phyloP scores from a whole-genome alignment of 2,113 vertebrate genomes.

The Galbula dea region DNA sequence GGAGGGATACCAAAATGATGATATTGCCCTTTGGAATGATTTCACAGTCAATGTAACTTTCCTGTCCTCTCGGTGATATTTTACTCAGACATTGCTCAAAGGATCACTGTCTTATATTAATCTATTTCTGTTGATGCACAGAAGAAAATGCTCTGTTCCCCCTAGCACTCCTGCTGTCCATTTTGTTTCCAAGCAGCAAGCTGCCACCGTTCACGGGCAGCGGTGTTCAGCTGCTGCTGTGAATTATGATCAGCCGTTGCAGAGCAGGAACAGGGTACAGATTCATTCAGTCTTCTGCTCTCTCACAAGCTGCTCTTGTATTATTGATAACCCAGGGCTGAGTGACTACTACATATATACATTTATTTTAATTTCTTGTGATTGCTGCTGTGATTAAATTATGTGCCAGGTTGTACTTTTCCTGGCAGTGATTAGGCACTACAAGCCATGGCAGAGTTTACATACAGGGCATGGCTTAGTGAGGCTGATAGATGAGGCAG shows the following conservation, averaged over 20 bases:
- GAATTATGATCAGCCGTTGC: not conserved
- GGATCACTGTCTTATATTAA: conserved; percentile 50
- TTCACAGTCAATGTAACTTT: conserved; percentile 47
- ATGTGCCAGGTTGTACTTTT: not conserved
- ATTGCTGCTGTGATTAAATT: conserved; percentile 34
- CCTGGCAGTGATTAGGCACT: not conserved
- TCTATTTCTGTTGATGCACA: conserved; percentile 33
- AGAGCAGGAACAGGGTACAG: not conserved
- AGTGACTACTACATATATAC: not conserved
- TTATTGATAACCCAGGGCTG: conserved; percentile 34
- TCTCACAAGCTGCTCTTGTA: not conserved
- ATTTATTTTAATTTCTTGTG: conserved; percentile 43
- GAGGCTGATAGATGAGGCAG: not conserved
- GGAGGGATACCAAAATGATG: conserved; percentile 31
- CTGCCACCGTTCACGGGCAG: not conserved
- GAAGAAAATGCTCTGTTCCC: conserved; percentile 30
- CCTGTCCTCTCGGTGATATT: conserved; percentile 20
- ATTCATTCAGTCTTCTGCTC: not conserved
- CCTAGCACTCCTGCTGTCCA: conserved; percentile 30
- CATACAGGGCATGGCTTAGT: not conserved
- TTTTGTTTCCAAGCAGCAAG: conserved; percentile 30
- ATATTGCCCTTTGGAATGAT: conserved; percentile 36
- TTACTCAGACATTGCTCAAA: conserved; percentile 30
- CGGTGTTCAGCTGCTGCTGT: not conserved
- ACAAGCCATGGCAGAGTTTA: not conserved